Base-by-base conservation (phyloP, 1,140 invertebrate species). In the Theocolax elegans region DNA sequence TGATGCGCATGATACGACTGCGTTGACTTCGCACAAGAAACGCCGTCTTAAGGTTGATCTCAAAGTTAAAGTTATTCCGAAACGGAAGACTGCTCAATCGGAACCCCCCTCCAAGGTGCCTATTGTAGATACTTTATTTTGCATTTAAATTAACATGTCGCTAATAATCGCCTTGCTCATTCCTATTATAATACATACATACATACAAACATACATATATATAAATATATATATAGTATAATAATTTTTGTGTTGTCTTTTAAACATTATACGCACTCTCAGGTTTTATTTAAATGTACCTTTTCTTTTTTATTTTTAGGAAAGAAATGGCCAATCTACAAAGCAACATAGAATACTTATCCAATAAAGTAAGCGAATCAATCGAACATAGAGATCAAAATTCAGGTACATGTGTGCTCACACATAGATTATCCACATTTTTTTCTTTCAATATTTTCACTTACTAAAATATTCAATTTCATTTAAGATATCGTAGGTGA, bases 11-110 rank as follows among this genome's bases (percentile, higher is more conserved):
- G 82, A 83, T 72, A 83, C 85, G 71, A 86, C 88, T 86, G 84
- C 88, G 87, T 87, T 89, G 87, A 87, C 90, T 88, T 90, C 89
- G 86, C 83, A 90, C 90, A 88, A 90, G 90, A 91, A 91, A 90
- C 89, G 90, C 88, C 88, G 89, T 88, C 69, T 93, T 79, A 93
- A 93, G 87, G 89, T 93, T 80, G 92, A 93, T 86, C 90, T 93
- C 76, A 93, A 91, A 86, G 90, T 93, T 74, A 92, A 92, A 84
- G 85, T 93, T 79, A 89, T 91, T 81, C 91, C 91, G 49, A 92
- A 89, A 86, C 80, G 81, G 80, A 84, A 84, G 77, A 80, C 76
- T 54, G 74, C 74, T 73, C 75, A 72, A 60, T 69, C 77, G 71
- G 75, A 79, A 74, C 74, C 76, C 73, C 74, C 75, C 76, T 76